A percentile compares a stretch with the other conserved stretches of the same genome.
Conservation (phyloP, 2,888 invertebrate species). For the Saturnia pavonia region DNA sequence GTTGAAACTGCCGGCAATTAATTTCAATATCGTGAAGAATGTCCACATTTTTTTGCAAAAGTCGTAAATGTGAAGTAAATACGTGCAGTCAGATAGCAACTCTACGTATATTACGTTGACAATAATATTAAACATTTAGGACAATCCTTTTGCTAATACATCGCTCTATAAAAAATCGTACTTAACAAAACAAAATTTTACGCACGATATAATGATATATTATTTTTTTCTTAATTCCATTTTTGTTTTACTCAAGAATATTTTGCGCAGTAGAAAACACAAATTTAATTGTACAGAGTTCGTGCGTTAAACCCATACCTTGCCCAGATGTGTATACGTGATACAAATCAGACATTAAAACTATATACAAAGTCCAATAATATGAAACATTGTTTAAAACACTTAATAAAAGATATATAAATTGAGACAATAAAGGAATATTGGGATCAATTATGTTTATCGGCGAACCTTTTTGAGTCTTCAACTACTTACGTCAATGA, state of each 20-base stretch:
- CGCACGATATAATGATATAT: not conserved
- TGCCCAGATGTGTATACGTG: not conserved
- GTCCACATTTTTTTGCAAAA: slow-evolving; percentile 52
- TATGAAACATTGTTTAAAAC: not conserved
- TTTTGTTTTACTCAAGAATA: not conserved
- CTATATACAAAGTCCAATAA: not conserved
- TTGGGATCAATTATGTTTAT: slow-evolving; percentile 24
- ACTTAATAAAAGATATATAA: not conserved
- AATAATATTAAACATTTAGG: not conserved
- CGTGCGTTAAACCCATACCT: not conserved
- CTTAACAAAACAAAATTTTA: not conserved
- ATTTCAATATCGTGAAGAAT: slow-evolving; percentile 62
- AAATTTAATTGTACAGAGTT: not conserved
- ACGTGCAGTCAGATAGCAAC: slow-evolving; percentile 29
- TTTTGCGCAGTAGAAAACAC: not conserved
- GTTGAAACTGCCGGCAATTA: slow-evolving; percentile 40
- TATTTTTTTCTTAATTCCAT: not conserved
- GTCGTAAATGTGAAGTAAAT: slow-evolving; percentile 36
- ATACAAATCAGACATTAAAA: not conserved
- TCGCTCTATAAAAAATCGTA: not conserved
- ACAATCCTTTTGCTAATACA: not conserved
- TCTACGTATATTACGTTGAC: not conserved
- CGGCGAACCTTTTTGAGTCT: not conserved
- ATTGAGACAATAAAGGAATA: slow-evolving; percentile 16
- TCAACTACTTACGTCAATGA: not conserved